A percentile compares a stretch with the other conserved stretches of the same genome.
phyloP scores from a whole-genome alignment of 2,113 vertebrate genomes.

The Cettia cetti region DNA sequence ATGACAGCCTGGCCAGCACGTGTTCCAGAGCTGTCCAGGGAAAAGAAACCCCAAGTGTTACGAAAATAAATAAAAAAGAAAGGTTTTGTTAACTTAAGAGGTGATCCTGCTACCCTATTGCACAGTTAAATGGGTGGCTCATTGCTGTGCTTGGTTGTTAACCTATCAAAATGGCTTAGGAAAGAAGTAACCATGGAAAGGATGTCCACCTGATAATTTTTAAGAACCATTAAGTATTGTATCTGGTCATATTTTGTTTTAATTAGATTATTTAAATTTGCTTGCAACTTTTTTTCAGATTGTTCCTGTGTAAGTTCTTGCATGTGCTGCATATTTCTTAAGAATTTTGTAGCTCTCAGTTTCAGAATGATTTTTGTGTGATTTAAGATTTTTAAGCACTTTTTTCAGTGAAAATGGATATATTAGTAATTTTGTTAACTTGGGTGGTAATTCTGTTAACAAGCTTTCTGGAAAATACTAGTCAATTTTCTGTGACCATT shows the following conservation, averaged over 20 bases:
- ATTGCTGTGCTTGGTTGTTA: neutral
- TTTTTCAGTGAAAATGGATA: neutral
- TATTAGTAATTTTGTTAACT: neutral
- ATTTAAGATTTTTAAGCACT: neutral
- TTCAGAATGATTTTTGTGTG: neutral
- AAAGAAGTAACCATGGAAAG: neutral
- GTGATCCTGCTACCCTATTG: neutral
- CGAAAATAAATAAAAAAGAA: neutral
- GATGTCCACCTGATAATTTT: neutral
- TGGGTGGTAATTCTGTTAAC: neutral
- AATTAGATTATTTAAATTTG: neutral
- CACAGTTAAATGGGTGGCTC: neutral
- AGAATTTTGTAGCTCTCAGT: neutral
- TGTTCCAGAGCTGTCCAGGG: neutral
- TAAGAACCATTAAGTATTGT: neutral
- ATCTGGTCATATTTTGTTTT: neutral
- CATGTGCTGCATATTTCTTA: neutral
- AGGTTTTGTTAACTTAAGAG: constrained; percentile 44
- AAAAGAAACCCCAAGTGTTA: constrained; percentile 26
- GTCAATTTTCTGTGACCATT: neutral
- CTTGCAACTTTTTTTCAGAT: neutral
- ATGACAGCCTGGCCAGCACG: constrained; percentile 50
- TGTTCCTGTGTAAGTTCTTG: neutral
- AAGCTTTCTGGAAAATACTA: neutral
- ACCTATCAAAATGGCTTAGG: neutral